Evolutionary conservation across 2,113 vertebrate species (phyloP), one percentile per base, ranked within the genome.

Genomic region (Pycnonotus jocosus): DNA sequence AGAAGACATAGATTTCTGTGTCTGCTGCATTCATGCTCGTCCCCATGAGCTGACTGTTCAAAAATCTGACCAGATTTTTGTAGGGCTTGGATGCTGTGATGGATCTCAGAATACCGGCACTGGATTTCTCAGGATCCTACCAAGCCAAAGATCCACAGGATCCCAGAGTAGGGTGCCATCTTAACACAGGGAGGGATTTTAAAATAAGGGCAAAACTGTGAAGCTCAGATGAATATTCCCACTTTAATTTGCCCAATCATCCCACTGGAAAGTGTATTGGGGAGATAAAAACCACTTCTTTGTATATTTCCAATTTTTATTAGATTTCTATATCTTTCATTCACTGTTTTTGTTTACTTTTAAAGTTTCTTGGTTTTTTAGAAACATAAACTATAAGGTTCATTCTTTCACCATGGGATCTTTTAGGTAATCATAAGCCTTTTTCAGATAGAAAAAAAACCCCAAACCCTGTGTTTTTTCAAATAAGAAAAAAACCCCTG

Each of bases 161-260:
- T 11, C 6, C 4, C n/a, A 35, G 40, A 48, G 15, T 12, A 23
- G 1, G 1, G 5, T 66, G 9, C 15, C 9, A 10, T 68, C 8
- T 38, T 78, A 79, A 51, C 19, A 37, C 10, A 57, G 10, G 3
- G 33, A 58, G 10, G 7, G 11, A 28, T 79, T 88, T 90, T 56
- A 53, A 44, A 68, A 51, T 6, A 66, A 35, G 15, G 7, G 11
- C 4, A 62, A 77, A 86, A 70, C 19, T 74, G 8, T 42, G 47
- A 28, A 56, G 12, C 11, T 45, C 31, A 71, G 31, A 69, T 31
- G 7, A 58, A 48, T 38, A 31, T 53, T 82, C 8, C 4, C 12
- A 9, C 6, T 82, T 92, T 30, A 60, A 25, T 50, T 58, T 64
- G 16, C 27, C 19, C 20, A 44, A 12, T 61, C 22, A 53, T 5